Percentiles rank a stretch among this genome's conserved stretches.
phyloP scores from a whole-genome alignment of 2,797 vertebrate species.

The Parotocinclus haroldoi region DNA sequence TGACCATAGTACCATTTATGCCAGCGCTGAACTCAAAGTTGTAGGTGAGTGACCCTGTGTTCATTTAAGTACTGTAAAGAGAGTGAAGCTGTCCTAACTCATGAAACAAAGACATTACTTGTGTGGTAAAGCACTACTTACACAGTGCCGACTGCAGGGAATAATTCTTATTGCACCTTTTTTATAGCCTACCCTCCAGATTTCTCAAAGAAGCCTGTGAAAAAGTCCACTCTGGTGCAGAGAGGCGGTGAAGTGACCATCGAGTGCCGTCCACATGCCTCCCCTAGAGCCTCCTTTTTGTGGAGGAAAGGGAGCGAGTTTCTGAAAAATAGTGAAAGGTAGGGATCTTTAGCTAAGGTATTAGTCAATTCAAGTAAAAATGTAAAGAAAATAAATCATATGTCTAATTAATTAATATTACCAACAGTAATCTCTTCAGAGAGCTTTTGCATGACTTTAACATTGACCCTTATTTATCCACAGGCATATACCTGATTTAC shows the following conservation, averaged over 20 bases:
- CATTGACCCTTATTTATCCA: too few species aligned
- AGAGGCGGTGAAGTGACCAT: conserved; percentile 77
- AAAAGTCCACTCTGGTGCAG: conserved; percentile 76
- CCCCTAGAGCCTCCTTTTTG: conserved; percentile 73
- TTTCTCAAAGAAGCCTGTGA: conserved; percentile 78
- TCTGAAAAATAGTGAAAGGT: conserved; percentile 74
- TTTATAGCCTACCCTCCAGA: conserved; percentile 77
- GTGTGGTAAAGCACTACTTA: background rate
- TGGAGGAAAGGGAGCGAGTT: conserved; percentile 75
- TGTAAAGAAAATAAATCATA: too few species aligned
- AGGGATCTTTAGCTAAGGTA: conserved; percentile 48
- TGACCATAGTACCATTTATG: conserved; percentile 63
- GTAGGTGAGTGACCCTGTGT: conserved; percentile 61
- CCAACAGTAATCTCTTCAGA: too few species aligned
- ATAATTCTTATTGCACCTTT: conserved; percentile 15
- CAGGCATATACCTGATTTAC: too few species aligned
- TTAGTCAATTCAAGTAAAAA: background rate
- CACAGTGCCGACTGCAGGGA: background rate
- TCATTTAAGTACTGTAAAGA: background rate
- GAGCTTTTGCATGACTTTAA: too few species aligned
- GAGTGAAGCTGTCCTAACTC: conserved; percentile 1
- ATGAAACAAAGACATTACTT: background rate
- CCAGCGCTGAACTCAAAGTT: conserved; percentile 75
- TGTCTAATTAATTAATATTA: too few species aligned
- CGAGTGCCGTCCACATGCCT: conserved; percentile 76